Base-by-base conservation (phyloP, 2,888 invertebrate species). In the Arge pagana region DNA sequence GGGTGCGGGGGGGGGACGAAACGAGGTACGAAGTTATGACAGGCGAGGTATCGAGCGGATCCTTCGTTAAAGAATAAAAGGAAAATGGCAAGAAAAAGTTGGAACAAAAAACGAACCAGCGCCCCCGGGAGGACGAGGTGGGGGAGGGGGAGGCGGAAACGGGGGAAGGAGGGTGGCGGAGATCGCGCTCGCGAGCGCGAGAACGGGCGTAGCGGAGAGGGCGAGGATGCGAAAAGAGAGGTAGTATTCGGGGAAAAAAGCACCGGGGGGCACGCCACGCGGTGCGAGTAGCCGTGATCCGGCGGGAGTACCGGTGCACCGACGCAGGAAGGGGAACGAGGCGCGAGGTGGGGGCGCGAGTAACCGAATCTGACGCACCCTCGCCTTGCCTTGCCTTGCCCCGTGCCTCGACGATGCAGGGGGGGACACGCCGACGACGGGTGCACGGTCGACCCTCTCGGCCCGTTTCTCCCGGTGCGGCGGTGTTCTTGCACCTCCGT, bases 1-100 rank as follows among this genome's bases (percentile, higher is more conserved):
- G 59, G 57, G 61, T 50, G 57, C 57, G 53, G 57, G 57, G 56
- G 51, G 62, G 55, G 55, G 49, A 35, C 52, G 57, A 57, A n/a
- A 31, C 54, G 42, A 43, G 64, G 64, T 67, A 68, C 68, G 70
- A 72, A 72, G 74, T 73, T 74, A 74, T 74, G 74, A 74, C 73
- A 74, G 75, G 70, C 74, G 71, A 73, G 74, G 74, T 74, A 74
- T 74, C 73, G 74, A 75, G 74, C 74, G 74, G 72, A 74, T 74
- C 74, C 72, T 75, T 74, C 74, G 72, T 74, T 72, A 72, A 73
- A 73, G 61, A 72, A 73, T 70, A 68, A 66, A 65, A 67, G 64
- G 68, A 68, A 67, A 63, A 68, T 64, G 18, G 13, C n/a, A 40
- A 26, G 10, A 26, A 8, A 26, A 8, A 26, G 6, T 8, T 8